These are phyloP conservation scores for Pipistrellus nathusii DNA, from an alignment of 2,797 vertebrate species.

Conservation along the genomic window DNA sequence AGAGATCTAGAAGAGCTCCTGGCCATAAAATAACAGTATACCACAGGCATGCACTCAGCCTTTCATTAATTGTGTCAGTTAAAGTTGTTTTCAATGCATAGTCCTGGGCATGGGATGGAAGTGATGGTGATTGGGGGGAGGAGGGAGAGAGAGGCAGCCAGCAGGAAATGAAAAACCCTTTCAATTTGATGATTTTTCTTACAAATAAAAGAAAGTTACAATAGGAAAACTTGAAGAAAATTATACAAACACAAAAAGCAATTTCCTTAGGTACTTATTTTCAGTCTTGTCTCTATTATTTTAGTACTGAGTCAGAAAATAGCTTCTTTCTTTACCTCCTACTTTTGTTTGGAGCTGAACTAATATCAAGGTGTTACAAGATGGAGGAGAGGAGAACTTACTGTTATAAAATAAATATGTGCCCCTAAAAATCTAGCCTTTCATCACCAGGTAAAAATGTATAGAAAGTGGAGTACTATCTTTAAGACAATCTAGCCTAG, in stretches of 20 bases:
- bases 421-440: background rate
- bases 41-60: background rate
- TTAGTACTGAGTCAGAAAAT: slow-evolving; percentile 50
- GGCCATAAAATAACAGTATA: background rate
- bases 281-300: slow-evolving; percentile 36
- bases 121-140: no score
- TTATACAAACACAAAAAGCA: slow-evolving; percentile 33
- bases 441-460: background rate
- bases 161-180: background rate
- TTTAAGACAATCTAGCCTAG: background rate
- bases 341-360: slow-evolving; percentile 34
- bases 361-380: background rate
- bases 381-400: background rate
- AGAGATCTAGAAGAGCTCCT: background rate
- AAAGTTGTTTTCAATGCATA: slow-evolving; percentile 13
- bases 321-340: background rate
- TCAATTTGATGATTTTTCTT: slow-evolving; percentile 58
- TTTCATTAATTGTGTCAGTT: background rate
- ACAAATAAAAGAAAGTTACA: slow-evolving; percentile 31
- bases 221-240: slow-evolving; percentile 32
- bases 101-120: background rate
- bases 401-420: background rate
- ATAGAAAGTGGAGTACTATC: background rate
- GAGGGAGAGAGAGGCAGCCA: background rate
- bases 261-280: slow-evolving; percentile 52